Evolutionary conservation across 2,113 vertebrate genomes (phyloP).

Genomic region (Protobothrops mucrosquamatus): DNA sequence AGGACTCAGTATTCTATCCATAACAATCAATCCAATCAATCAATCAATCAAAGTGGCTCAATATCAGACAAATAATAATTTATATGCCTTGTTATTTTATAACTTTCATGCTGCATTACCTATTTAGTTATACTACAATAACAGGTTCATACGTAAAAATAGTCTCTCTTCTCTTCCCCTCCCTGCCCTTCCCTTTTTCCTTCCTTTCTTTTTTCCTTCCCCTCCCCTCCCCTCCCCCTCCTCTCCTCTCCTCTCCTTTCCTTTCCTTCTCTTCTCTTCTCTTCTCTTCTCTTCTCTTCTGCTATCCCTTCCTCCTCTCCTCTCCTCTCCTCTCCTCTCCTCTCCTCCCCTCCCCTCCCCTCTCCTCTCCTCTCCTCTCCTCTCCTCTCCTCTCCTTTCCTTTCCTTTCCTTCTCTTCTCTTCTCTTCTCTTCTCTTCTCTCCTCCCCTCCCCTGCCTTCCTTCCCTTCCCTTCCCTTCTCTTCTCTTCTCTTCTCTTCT

Average conservation of each 20-base stretch:
- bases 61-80: background rate
- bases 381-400: too few species aligned
- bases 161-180: background rate
- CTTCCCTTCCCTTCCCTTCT: too few species aligned
- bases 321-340: background rate
- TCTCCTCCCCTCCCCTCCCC: background rate
- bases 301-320: too few species aligned
- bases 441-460: too few species aligned
- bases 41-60: background rate
- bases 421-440: too few species aligned
- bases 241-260: too few species aligned
- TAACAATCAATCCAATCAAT: background rate
- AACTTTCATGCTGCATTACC: background rate
- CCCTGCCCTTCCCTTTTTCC: background rate
- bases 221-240: too few species aligned
- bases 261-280: too few species aligned
- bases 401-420: background rate
- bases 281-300: too few species aligned
- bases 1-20: background rate
- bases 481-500: too few species aligned
- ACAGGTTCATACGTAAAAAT: background rate
- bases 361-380: background rate
- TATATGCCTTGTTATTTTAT: background rate
- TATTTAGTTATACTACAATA: background rate
- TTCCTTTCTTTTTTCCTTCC: too few species aligned